phyloP scores from a whole-genome alignment of 1,140 invertebrate genomes.

The Nasonia giraulti region DNA sequence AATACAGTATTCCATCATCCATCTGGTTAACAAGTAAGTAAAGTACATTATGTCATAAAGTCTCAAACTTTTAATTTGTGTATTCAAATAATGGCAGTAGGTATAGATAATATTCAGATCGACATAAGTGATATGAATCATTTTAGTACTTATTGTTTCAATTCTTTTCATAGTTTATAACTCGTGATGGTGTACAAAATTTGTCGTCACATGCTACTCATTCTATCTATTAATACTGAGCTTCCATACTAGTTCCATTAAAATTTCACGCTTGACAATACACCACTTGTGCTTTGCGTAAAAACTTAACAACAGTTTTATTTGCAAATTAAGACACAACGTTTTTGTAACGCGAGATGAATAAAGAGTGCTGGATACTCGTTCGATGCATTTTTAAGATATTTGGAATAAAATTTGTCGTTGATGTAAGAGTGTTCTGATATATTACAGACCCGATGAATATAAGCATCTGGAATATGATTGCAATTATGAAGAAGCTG shows the following conservation, averaged over 20 bases:
- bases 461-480: not conserved
- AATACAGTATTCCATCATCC: conserved; percentile 2
- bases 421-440: not conserved
- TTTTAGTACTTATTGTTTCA: conserved; percentile 9
- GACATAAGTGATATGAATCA: conserved; percentile 23
- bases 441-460: not conserved
- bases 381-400: not conserved
- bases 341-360: not conserved
- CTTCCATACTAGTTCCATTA: conserved; percentile 34
- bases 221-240: conserved; percentile 47
- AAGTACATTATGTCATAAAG: conserved; percentile 26
- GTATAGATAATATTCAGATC: conserved; percentile 38
- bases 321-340: conserved; percentile 34
- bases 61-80: conserved; percentile 18
- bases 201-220: conserved; percentile 25
- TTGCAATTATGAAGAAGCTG: not conserved
- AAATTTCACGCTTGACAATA: conserved; percentile 39
- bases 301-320: conserved; percentile 40
- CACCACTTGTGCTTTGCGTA: conserved; percentile 33
- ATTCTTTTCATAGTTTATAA: conserved; percentile 22
- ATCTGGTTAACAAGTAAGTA: conserved; percentile 23
- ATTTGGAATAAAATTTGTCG: not conserved
- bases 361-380: conserved; percentile 32
- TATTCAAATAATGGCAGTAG: conserved; percentile 33
- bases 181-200: conserved; percentile 25